phyloP scores from a whole-genome alignment of 1,140 invertebrate genomes.

The Zophobas atratus region DNA sequence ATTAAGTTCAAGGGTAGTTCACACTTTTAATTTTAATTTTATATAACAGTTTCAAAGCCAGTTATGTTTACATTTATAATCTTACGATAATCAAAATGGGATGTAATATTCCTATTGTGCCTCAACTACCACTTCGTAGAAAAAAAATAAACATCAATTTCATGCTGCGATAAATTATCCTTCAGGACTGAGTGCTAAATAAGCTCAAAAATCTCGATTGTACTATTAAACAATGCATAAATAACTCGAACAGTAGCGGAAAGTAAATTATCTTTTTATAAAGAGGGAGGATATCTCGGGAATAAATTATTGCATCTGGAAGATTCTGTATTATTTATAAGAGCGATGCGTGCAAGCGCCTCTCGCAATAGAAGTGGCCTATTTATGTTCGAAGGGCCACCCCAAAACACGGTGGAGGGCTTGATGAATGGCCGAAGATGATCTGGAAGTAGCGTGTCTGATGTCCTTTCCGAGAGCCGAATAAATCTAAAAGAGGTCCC shows the following conservation, averaged over 20 bases:
- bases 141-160: too few species aligned
- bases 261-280: conserved; percentile 43
- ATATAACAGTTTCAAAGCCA: too few species aligned
- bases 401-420: conserved; percentile 41
- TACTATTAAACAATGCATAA: conserved; percentile 38
- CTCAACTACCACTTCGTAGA: too few species aligned
- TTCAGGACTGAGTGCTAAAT: not conserved
- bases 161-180: too few species aligned
- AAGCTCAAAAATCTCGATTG: conserved; percentile 27
- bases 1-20: too few species aligned
- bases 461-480: conserved; percentile 37
- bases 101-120: too few species aligned
- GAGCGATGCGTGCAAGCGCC: conserved; percentile 42
- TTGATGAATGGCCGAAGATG: conserved; percentile 34
- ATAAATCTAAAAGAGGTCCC: conserved; percentile 26
- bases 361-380: conserved; percentile 42
- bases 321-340: conserved; percentile 46
- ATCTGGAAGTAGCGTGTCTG: conserved; percentile 38
- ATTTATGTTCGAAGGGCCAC: conserved; percentile 42
- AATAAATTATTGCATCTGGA: conserved; percentile 43
- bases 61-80: too few species aligned
- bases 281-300: conserved; percentile 13
- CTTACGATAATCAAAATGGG: too few species aligned
- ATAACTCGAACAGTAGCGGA: conserved; percentile 21
- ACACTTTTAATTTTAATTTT: too few species aligned